Conservation (phyloP, 2,888 invertebrate species). For the Calliphora vomitoria region DNA sequence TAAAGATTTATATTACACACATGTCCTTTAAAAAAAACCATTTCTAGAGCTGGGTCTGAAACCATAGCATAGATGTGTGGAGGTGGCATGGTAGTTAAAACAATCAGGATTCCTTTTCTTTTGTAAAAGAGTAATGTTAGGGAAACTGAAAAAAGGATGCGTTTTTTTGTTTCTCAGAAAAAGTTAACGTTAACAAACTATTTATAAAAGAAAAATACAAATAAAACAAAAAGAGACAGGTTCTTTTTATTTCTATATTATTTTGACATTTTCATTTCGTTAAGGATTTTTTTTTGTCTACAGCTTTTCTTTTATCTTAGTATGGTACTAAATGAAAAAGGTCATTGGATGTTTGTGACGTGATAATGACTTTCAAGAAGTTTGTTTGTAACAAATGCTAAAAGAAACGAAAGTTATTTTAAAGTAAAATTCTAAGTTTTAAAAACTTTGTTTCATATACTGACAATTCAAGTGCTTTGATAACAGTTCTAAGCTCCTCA, state of each 20-base stretch:
- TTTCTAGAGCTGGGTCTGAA: not conserved
- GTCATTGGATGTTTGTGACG: constrained; percentile 62
- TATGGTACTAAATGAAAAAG: constrained; percentile 45
- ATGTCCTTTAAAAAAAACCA: constrained; percentile 16
- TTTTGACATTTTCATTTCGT: constrained; percentile 28
- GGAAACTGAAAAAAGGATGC: constrained; percentile 16
- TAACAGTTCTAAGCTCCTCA: too few relatives aligned
- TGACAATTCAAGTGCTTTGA: too few relatives aligned
- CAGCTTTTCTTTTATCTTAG: not conserved
- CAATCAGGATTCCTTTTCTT: not conserved
- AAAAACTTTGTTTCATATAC: too few relatives aligned
- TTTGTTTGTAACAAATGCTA: not conserved
- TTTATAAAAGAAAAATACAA: constrained; percentile 34
- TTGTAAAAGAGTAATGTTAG: constrained; percentile 35
- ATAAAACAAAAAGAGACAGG: constrained; percentile 1
- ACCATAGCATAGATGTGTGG: not conserved
- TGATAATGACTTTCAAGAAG: constrained; percentile 57
- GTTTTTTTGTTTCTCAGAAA: not conserved
- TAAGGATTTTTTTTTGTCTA: not conserved
- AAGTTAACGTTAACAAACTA: constrained; percentile 55
- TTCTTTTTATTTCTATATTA: not conserved
- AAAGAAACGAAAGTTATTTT: constrained; percentile 1
- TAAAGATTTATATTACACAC: constrained; percentile 33
- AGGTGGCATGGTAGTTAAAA: not conserved
- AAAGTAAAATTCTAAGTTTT: too few relatives aligned